phyloP scores from a whole-genome alignment of 2,113 vertebrate species.

The Phodopus roborovskii region DNA sequence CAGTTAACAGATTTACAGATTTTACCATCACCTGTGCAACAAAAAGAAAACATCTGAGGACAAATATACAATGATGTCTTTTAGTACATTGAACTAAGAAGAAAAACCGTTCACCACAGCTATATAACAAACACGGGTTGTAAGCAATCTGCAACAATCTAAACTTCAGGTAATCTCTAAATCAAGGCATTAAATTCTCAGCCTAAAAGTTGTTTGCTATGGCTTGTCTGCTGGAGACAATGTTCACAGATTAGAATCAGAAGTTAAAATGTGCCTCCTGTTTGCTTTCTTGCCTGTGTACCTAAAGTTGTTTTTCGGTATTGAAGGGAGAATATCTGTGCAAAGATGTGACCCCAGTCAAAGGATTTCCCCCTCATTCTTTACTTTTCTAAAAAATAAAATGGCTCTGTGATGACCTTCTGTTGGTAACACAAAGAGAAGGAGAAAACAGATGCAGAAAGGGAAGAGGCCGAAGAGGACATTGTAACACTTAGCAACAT shows the following conservation, averaged over 20 bases:
- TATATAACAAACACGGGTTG: not conserved
- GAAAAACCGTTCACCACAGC: not conserved
- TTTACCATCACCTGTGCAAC: not conserved
- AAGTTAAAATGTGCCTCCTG: not conserved
- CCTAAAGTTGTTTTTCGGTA: not conserved
- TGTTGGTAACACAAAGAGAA: not conserved
- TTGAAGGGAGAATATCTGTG: not conserved
- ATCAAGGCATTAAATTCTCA: slow-evolving; percentile 7
- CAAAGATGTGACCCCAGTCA: not conserved
- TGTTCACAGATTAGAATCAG: slow-evolving; percentile 35
- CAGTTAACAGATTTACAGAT: rapidly evolving
- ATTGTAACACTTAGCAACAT: not conserved
- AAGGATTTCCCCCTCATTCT: not conserved
- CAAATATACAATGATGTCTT: not conserved
- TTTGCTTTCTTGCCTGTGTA: not conserved
- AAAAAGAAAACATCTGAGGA: not conserved
- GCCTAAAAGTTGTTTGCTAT: slow-evolving; percentile 22
- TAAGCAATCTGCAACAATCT: not conserved
- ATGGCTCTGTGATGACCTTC: not conserved
- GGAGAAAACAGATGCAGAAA: not conserved
- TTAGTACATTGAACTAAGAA: not conserved
- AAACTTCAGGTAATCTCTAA: slow-evolving; percentile 50
- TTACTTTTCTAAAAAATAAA: slow-evolving; percentile 47
- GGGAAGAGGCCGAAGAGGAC: not conserved
- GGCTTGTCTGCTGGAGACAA: not conserved